phyloP scores from a whole-genome alignment of 1,140 invertebrate genomes.

The Alviniconcha marisindica region DNA sequence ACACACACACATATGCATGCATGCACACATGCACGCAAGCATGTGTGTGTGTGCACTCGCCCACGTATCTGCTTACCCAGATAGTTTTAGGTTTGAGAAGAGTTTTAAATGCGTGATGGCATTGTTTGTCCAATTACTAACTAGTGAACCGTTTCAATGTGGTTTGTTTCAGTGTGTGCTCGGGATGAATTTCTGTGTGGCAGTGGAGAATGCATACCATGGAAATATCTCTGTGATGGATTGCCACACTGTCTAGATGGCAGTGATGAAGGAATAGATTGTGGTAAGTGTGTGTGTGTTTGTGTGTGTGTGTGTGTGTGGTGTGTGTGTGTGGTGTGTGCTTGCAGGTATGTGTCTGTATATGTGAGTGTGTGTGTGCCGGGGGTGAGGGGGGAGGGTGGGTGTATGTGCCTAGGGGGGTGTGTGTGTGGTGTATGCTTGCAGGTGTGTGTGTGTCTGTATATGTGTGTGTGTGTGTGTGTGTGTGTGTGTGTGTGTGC shows the following conservation, averaged over 20 bases:
- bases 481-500: no score
- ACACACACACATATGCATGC: no score
- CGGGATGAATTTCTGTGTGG: background rate
- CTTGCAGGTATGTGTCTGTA: background rate
- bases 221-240: constrained; percentile 26
- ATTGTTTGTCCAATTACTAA: background rate
- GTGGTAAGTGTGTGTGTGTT: constrained; percentile 22
- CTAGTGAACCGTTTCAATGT: background rate
- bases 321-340: background rate
- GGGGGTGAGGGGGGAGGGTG: no score
- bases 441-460: background rate
- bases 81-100: no score
- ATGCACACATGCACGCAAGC: no score
- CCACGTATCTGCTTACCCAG: no score
- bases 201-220: constrained; percentile 25
- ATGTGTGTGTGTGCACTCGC: no score
- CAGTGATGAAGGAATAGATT: constrained; percentile 34
- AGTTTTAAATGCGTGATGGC: background rate
- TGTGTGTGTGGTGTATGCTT: no score
- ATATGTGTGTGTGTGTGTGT: no score
- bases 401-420: no score
- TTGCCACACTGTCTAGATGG: constrained; percentile 41
- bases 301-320: background rate
- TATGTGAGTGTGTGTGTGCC: no score
- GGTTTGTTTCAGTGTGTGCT: background rate